These are phyloP conservation scores for Lophochroa leadbeateri DNA, from an alignment of 2,113 vertebrate species.

Conservation along the genomic window DNA sequence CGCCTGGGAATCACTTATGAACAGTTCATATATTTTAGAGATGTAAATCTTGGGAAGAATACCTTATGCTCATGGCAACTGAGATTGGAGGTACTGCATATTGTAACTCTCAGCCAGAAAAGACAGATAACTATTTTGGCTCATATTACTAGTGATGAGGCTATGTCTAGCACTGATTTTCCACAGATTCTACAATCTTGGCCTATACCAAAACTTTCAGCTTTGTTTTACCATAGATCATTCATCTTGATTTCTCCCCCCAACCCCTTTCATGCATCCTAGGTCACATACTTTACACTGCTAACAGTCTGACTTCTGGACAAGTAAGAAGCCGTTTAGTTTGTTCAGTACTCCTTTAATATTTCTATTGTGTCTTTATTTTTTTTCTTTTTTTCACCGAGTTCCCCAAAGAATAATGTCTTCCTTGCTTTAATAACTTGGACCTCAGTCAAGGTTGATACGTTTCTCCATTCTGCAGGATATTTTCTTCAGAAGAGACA, in stretches of 20 bases:
- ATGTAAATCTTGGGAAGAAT: constrained; percentile 78
- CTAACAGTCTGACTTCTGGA: constrained; percentile 72
- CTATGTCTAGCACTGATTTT: constrained; percentile 83
- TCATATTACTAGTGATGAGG: constrained; percentile 79
- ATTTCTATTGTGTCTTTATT: constrained; percentile 75
- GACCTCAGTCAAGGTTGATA: constrained; percentile 83
- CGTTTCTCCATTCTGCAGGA: constrained; percentile 80
- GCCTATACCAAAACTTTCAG: constrained; percentile 72
- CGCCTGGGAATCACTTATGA: constrained; percentile 71
- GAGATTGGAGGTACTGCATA: constrained; percentile 68
- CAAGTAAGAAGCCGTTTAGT: constrained; percentile 72
- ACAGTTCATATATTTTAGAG: constrained; percentile 77
- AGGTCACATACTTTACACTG: constrained; percentile 76
- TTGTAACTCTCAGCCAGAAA: constrained; percentile 76
- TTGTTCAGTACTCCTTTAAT: constrained; percentile 67
- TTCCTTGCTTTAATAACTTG: constrained; percentile 81
- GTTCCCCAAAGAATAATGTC: constrained; percentile 78
- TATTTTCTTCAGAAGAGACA: constrained; percentile 83
- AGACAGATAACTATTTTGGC: constrained; percentile 86
- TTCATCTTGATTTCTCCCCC: constrained; percentile 63
- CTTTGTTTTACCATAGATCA: constrained; percentile 76
- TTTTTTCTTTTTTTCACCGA: constrained; percentile 40
- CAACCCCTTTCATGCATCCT: constrained; percentile 60
- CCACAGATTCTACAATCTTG: constrained; percentile 80
- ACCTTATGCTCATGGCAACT: constrained; percentile 73